A percentile compares a stretch with the other conserved stretches of the same genome.
Conservation (phyloP, 2,888 invertebrate species). For the Hydropsyche betteni region DNA sequence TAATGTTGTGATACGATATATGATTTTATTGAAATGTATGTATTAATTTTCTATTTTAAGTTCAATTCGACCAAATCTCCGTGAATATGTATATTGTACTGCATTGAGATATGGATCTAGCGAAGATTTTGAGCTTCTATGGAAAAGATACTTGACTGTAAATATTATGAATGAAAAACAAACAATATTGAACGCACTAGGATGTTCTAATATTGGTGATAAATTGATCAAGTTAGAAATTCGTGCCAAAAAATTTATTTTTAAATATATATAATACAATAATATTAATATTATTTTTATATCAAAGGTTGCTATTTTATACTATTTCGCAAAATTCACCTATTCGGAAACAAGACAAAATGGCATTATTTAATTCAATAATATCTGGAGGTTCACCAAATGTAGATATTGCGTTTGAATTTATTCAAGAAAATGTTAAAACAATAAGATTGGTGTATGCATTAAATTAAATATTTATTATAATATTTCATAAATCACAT, state of each 20-base stretch:
- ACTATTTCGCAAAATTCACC: background rate
- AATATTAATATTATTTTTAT: background rate
- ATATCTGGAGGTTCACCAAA: background rate
- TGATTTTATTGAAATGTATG: background rate
- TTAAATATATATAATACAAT: background rate
- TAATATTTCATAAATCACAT: too few relatives aligned
- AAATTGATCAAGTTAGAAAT: slow-evolving; percentile 61
- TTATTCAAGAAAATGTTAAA: background rate
- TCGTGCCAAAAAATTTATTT: background rate
- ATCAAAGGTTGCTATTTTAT: background rate
- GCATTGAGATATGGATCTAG: slow-evolving; percentile 71
- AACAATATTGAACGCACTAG: slow-evolving; percentile 71
- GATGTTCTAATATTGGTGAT: slow-evolving; percentile 68
- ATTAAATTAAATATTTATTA: background rate
- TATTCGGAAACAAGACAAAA: background rate
- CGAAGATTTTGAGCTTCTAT: slow-evolving; percentile 69
- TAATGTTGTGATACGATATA: background rate
- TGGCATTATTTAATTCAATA: background rate
- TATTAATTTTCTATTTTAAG: background rate
- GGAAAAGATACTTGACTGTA: slow-evolving; percentile 60
- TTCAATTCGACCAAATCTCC: slow-evolving; percentile 55
- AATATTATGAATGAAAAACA: slow-evolving; percentile 76
- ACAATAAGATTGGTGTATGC: background rate
- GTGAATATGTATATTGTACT: slow-evolving; percentile 77
- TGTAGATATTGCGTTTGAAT: background rate